Evolutionary conservation across 1,140 invertebrate genomes (phyloP), one percentile per base, ranked within the genome.

Genomic region (Holotrichia oblita): DNA sequence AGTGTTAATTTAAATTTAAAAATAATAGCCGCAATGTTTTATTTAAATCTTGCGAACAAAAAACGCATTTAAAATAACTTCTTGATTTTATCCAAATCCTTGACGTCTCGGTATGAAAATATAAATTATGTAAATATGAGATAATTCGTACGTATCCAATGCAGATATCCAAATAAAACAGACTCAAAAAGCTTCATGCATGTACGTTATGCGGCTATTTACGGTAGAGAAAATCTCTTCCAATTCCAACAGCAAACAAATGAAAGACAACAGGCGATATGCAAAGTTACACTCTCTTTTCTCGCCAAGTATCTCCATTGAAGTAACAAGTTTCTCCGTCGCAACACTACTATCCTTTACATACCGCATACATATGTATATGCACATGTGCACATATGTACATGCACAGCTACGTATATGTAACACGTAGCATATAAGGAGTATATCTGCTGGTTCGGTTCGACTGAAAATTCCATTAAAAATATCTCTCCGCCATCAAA

Each of bases 391-490:
- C 17, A 27, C 17, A 27, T 22, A 64, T 22, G 61, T 64, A 64
- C 12, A 48, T 48, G 12, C 41, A 61, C n/a, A 61, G 6, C 9
- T 22, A 64, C n/a, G n/a, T n/a, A n/a, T n/a, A n/a, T n/a, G n/a
- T n/a, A n/a, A n/a, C n/a, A n/a, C n/a, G n/a, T n/a, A n/a, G n/a
- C n/a, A n/a, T 20, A 64, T 8, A 27, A 64, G 24, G 17, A 12
- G 61, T 64, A 64, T 64, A 64, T 64, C 61, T 27, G 61, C 61
- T 64, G 24, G 12, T 27, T 64, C 20, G 17, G 61, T 64, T 64
- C 61, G 61, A 64, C 20, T 64, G 61, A 27, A 64, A 64, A 64
- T 64, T 64, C 61, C 61, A 64, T 64, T 64, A 64, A 64, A 64
- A 64, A 64, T 64, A 64, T 64, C 61, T 64, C 61, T 64, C 17